Evolutionary conservation across 2,888 invertebrate genomes (phyloP).

Genomic region (Conus canariensis): DNA sequence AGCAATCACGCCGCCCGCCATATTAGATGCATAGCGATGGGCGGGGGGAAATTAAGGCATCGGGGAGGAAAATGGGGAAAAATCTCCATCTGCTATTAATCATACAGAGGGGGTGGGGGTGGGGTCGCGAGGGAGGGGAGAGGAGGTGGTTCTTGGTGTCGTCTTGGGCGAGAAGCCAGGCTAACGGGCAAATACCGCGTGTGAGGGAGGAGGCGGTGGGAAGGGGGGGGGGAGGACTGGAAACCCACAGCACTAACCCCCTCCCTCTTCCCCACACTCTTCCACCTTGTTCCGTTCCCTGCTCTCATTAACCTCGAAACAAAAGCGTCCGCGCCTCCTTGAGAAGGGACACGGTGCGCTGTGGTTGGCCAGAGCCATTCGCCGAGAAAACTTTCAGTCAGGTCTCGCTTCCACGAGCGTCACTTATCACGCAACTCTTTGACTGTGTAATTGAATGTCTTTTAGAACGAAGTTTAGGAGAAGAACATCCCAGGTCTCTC

Average conservation of each 20-base stretch:
- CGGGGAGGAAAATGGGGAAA: conserved; percentile 43
- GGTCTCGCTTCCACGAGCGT: not conserved
- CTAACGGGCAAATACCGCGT: conserved; percentile 43
- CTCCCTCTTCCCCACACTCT: no score
- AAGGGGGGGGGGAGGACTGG: not conserved
- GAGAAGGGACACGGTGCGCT: no score
- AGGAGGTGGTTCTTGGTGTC: conserved; percentile 29
- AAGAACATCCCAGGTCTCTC: no score
- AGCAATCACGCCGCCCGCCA: conserved; percentile 22
- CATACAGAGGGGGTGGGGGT: not conserved
- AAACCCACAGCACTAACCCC: no score
- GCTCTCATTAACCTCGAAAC: no score
- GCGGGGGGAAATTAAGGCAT: conserved; percentile 41
- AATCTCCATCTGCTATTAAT: conserved; percentile 48
- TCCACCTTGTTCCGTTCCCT: no score
- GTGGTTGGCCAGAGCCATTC: no score
- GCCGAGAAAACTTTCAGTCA: no score
- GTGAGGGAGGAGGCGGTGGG: not conserved
- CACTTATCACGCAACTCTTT: not conserved
- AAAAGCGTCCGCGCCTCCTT: no score
- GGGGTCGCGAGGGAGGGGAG: no score
- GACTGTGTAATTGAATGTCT: no score
- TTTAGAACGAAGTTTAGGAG: no score
- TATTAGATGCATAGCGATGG: conserved; percentile 46
- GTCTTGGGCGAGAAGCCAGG: conserved; percentile 38